These are phyloP conservation scores for Onychorhynchus coronatus DNA, from an alignment of 2,113 vertebrate species.

Conservation along the genomic window DNA sequence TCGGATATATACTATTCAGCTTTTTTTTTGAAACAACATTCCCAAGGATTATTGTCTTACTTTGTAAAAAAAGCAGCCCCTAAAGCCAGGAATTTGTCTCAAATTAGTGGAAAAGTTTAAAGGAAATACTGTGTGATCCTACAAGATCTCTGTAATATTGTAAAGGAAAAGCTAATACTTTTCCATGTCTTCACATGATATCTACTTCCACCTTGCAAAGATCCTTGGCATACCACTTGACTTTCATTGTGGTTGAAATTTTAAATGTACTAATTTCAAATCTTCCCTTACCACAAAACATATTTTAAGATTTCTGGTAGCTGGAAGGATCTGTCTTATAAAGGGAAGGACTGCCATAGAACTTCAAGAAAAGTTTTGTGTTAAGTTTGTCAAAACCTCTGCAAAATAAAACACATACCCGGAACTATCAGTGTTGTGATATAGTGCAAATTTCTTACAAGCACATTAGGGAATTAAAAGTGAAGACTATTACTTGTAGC, in stretches of 20 bases:
- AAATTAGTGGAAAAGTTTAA: not conserved
- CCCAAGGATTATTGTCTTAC: not conserved
- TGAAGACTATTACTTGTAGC: accelerated
- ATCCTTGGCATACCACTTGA: not conserved
- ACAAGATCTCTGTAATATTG: not conserved
- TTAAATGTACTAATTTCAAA: not conserved
- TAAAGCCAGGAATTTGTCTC: not conserved
- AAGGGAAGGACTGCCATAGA: not conserved
- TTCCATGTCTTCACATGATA: not conserved
- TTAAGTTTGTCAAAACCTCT: not conserved
- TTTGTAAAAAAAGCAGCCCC: not conserved
- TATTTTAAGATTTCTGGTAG: not conserved
- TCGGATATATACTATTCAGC: not conserved
- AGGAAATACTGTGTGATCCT: not conserved
- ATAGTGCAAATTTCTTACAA: not conserved
- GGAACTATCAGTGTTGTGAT: not conserved
- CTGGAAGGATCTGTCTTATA: not conserved
- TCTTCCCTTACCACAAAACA: not conserved
- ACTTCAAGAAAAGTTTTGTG: not conserved
- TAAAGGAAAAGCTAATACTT: not conserved
- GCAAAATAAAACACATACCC: not conserved
- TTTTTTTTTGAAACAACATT: not conserved
- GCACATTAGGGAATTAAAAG: not conserved
- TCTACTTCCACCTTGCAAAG: not conserved
- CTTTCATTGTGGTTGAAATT: not conserved